A percentile compares a stretch with the other conserved stretches of the same genome.
Evolutionary conservation across 2,888 invertebrate species (phyloP).

Genomic region (Lymantria monacha): DNA sequence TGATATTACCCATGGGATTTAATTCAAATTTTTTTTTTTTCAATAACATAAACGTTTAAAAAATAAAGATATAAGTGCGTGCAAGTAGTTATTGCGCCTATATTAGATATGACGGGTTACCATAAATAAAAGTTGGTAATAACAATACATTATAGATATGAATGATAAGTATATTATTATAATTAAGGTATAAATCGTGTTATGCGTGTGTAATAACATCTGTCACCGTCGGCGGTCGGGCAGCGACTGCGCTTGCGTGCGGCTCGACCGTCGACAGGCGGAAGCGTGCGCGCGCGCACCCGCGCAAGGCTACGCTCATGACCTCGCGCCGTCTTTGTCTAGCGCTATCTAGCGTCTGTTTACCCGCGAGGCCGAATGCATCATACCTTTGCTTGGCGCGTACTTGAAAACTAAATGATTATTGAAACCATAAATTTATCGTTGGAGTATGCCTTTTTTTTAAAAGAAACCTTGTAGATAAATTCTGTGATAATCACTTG

Average conservation of each 20-base stretch:
- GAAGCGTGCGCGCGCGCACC: constrained; percentile 74
- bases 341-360: constrained; percentile 79
- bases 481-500: constrained; percentile 48
- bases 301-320: constrained; percentile 81
- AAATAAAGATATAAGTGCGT: too few relatives aligned
- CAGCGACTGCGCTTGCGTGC: constrained; percentile 48
- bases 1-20: too few relatives aligned
- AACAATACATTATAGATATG: background rate
- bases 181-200: constrained; percentile 1
- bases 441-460: constrained; percentile 42
- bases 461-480: constrained; percentile 56
- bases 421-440: constrained; percentile 61
- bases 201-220: constrained; percentile 23
- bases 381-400: constrained; percentile 68
- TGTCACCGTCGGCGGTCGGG: constrained; percentile 44
- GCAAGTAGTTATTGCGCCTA: too few relatives aligned
- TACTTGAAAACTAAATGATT: constrained; percentile 64
- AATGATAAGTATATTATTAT: background rate
- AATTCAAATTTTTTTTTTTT: too few relatives aligned
- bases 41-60: too few relatives aligned
- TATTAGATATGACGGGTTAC: background rate
- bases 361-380: constrained; percentile 79
- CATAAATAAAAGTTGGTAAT: background rate
- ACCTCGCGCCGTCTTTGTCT: constrained; percentile 82
- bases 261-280: constrained; percentile 66